Evolutionary conservation across 2,888 invertebrate species (phyloP), one percentile per base, ranked within the genome.

Genomic region (Drosophila borealis): DNA sequence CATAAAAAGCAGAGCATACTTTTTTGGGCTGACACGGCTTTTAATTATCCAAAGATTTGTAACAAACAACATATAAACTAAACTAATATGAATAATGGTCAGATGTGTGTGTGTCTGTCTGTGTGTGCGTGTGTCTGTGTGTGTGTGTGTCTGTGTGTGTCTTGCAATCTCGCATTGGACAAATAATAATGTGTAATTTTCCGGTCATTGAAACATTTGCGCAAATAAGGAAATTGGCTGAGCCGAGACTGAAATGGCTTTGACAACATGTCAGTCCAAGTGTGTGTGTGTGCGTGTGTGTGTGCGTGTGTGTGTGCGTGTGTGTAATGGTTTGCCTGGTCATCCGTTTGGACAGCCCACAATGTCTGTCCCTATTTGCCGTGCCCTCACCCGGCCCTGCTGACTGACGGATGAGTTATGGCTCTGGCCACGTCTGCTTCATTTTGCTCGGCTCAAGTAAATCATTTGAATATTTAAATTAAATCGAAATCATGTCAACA

Each of bases 131-230:
- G 34, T 14, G 17, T 41, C 25, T 14, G 33, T 25, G 11, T 49
- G 29, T 25, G 5, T 14, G 19, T 48, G 59, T 54, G 50, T 34
- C 41, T 53, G 39, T 64, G 56, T 71, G 57, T 60, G 25, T 41
- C 19, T 50, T 57, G 55, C 73, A 73, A 73, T 64, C 67, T 60
- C 64, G 68, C 72, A 64, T 80, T 70, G 83, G 83, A 76, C 80
- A 82, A 88, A 88, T 81, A 88, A 82, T 86, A 81, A 77, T 88
- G 80, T 86, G 83, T 90, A 90, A 90, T 91, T 91, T 90, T 91
- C 90, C 90, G 90, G 90, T 88, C 90, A 88, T 83, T 90, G 90
- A 87, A 87, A 81, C 84, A 85, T 79, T 83, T 87, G 85, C 74
- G 63, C 85, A 85, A 84, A 85, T 84, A 81, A 82, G 90, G 90